phyloP scores from a whole-genome alignment of 2,888 invertebrate genomes.

The Epinotia demarniana region DNA sequence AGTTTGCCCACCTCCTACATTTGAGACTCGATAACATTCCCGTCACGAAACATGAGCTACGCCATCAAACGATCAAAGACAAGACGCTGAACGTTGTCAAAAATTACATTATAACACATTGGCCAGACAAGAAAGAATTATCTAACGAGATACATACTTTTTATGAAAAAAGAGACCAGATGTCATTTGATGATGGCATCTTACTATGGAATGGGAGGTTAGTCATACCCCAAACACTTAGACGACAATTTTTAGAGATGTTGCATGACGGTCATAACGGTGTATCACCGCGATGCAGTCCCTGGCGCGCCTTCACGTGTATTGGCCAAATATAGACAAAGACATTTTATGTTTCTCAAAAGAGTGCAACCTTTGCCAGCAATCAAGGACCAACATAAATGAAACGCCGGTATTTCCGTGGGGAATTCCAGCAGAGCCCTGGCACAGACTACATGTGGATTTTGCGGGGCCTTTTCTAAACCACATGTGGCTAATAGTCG shows the following conservation, averaged over 20 bases:
- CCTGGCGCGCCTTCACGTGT: neutral
- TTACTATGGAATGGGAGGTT: too few relatives aligned
- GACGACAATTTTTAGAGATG: neutral
- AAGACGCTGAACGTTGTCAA: neutral
- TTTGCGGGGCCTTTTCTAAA: conserved; percentile 7
- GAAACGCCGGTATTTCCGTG: conserved; percentile 6
- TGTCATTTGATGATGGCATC: too few relatives aligned
- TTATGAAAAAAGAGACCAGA: conserved; percentile 16
- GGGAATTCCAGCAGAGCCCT: conserved; percentile 9
- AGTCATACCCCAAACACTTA: conserved; percentile 1
- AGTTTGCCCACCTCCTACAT: conserved; percentile 24
- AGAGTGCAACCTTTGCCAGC: neutral
- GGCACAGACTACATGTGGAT: conserved; percentile 13
- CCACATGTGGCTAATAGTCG: too few relatives aligned
- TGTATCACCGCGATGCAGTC: conserved; percentile 11
- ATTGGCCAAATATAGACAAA: conserved; percentile 23
- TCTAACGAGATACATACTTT: neutral
- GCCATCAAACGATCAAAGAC: neutral
- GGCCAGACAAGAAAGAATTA: conserved; percentile 1
- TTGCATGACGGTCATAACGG: conserved; percentile 11
- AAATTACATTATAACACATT: conserved; percentile 6
- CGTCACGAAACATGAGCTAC: conserved; percentile 9
- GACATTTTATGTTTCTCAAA: too few relatives aligned
- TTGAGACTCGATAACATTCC: conserved; percentile 17
- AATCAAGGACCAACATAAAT: neutral